Conservation (phyloP, 2,113 vertebrate genomes). For the Equus przewalskii region DNA sequence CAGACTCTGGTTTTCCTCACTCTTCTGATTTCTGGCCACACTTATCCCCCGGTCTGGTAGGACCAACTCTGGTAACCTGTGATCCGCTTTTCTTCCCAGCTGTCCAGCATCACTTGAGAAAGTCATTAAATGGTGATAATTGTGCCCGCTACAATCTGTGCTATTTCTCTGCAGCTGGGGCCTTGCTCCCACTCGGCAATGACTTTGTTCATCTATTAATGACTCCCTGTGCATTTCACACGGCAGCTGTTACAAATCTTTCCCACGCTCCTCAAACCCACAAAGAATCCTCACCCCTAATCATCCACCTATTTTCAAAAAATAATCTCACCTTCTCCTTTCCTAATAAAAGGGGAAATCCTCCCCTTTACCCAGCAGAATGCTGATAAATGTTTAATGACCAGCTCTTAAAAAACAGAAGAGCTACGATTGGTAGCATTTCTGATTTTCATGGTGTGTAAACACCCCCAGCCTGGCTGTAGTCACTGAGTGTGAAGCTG, state of each 20-base stretch:
- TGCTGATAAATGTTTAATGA: neutral
- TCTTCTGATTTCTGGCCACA: neutral
- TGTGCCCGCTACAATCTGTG: neutral
- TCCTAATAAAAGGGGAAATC: neutral
- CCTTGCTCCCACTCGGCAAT: neutral
- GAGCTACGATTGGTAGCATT: neutral
- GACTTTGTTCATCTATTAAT: neutral
- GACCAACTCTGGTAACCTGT: neutral
- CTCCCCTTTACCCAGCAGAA: neutral
- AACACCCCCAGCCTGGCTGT: accelerated
- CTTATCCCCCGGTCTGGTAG: neutral
- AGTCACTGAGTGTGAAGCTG: neutral
- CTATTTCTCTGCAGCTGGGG: neutral
- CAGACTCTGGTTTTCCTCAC: neutral
- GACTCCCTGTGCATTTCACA: neutral
- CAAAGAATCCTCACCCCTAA: neutral
- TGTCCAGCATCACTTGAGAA: neutral
- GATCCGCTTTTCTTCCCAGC: neutral
- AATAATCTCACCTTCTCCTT: neutral
- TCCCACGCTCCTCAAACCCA: neutral
- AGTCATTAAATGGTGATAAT: neutral
- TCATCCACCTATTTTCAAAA: slow-evolving; percentile 17
- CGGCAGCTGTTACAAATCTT: neutral
- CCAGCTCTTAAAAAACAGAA: neutral
- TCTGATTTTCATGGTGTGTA: neutral